phyloP scores from a whole-genome alignment of 2,888 invertebrate species.

The Spilosoma lubricipeda region DNA sequence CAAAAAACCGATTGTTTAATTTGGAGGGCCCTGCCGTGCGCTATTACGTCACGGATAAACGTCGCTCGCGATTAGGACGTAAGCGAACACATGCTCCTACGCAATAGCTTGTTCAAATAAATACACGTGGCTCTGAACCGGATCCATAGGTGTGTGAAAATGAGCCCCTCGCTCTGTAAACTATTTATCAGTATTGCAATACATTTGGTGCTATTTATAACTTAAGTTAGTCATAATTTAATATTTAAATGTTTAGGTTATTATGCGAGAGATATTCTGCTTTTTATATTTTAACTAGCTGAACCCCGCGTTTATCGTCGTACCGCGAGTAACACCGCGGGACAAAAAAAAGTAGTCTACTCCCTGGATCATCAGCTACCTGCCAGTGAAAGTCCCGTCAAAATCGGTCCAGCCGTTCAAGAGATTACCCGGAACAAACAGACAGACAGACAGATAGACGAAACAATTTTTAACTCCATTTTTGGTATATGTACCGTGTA shows the following conservation, averaged over 20 bases:
- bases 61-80: slow-evolving; percentile 74
- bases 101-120: slow-evolving; percentile 80
- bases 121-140: slow-evolving; percentile 79
- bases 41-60: slow-evolving; percentile 79
- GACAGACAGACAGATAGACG: too few relatives aligned
- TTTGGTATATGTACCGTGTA: too few relatives aligned
- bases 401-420: too few relatives aligned
- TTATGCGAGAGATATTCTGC: neutral
- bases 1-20: slow-evolving; percentile 84
- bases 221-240: slow-evolving; percentile 1
- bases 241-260: neutral
- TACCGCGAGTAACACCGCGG: too few relatives aligned
- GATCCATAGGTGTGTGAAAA: slow-evolving; percentile 80
- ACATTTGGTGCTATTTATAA: slow-evolving; percentile 14
- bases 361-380: too few relatives aligned
- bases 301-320: too few relatives aligned
- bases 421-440: too few relatives aligned
- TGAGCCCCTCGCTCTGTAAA: slow-evolving; percentile 46
- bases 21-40: slow-evolving; percentile 70
- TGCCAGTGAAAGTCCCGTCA: too few relatives aligned
- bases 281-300: neutral
- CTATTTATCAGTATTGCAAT: slow-evolving; percentile 21
- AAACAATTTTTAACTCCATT: too few relatives aligned
- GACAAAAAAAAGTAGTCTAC: too few relatives aligned
- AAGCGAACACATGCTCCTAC: slow-evolving; percentile 76